Conservation (phyloP, 2,888 invertebrate species). For the Hoplodrina ambigua region DNA sequence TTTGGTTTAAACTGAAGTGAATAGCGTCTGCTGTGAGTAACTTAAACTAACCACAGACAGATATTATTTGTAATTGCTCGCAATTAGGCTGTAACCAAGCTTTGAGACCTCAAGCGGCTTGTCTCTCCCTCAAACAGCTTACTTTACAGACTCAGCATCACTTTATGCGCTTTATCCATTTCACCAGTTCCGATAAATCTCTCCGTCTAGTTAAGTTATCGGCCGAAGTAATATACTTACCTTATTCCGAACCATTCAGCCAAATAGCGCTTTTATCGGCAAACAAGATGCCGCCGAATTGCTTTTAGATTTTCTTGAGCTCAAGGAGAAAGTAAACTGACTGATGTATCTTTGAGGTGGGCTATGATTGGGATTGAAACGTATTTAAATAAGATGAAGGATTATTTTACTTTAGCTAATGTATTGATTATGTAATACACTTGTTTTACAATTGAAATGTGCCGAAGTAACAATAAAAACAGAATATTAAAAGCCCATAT, state of each 20-base stretch:
- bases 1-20: not conserved
- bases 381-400: not conserved
- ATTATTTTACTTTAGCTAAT: not conserved
- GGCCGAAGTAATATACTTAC: conserved; percentile 15
- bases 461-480: not conserved
- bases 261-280: conserved; percentile 39
- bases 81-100: not conserved
- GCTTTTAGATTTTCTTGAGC: conserved; percentile 38
- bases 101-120: conserved; percentile 17
- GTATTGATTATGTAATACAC: no score
- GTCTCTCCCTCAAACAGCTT: conserved; percentile 1
- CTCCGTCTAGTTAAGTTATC: conserved; percentile 14
- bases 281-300: conserved; percentile 37
- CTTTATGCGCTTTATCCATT: conserved; percentile 21
- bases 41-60: not conserved
- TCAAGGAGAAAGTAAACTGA: conserved; percentile 29
- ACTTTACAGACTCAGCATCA: conserved; percentile 1
- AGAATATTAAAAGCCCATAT: conserved; percentile 6
- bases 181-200: conserved; percentile 19
- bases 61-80: not conserved
- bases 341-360: conserved; percentile 18
- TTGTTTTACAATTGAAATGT: not conserved
- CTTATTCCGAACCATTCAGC: conserved; percentile 25
- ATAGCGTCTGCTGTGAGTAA: not conserved
- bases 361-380: conserved; percentile 14